These are phyloP conservation scores for Sparus aurata DNA, from an alignment of 2,797 vertebrate genomes.

Conservation along the genomic window DNA sequence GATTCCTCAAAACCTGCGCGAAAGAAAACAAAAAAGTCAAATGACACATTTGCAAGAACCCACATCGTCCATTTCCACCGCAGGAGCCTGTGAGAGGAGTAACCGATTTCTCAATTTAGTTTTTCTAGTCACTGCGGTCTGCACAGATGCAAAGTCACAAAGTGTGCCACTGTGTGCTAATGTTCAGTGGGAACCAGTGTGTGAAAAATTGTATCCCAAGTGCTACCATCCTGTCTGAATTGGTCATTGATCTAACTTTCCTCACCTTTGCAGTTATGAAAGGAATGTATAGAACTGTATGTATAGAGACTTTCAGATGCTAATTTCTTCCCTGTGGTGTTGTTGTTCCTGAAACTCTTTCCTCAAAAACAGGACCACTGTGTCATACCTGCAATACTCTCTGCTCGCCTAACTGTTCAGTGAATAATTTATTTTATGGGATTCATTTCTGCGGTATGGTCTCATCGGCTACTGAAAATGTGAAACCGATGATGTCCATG, in stretches of 20 bases:
- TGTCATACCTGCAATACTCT: background rate
- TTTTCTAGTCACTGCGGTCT: background rate
- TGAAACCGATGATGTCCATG: background rate
- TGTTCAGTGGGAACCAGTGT: background rate
- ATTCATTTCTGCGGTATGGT: background rate
- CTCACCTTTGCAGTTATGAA: background rate
- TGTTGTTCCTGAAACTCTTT: background rate
- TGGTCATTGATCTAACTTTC: background rate
- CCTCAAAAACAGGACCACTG: background rate
- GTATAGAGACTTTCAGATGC: background rate
- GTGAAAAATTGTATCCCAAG: background rate
- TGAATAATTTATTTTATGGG: background rate
- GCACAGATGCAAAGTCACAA: no score
- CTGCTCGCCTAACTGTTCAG: background rate
- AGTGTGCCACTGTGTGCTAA: no score
- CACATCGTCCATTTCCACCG: background rate
- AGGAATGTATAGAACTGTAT: background rate
- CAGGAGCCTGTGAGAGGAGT: background rate
- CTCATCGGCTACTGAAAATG: background rate
- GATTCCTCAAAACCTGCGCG: slow-evolving; percentile 78
- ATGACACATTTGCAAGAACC: background rate
- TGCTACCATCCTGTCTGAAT: background rate
- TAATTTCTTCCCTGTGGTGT: background rate
- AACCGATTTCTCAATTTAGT: background rate
- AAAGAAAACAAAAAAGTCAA: background rate